Conservation (phyloP, 2,113 vertebrate genomes). For the Eptatretus burgeri region DNA sequence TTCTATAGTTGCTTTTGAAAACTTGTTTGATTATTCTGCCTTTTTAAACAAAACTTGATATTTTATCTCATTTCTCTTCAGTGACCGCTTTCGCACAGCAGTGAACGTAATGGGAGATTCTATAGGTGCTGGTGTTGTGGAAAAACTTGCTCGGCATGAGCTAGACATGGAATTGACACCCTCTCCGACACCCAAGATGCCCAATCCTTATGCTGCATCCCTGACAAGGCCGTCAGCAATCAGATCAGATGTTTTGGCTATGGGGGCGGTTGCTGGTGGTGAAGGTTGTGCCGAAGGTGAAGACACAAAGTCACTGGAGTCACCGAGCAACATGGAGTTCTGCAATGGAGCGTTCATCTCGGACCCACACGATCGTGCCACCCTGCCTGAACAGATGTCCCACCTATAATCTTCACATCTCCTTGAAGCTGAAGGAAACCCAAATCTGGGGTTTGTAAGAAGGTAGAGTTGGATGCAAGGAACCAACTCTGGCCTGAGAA, state of each 20-base stretch:
- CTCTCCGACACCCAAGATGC: conserved; percentile 42
- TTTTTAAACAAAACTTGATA: not conserved
- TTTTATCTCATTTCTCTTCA: conserved; percentile 12
- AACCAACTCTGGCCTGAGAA: no score
- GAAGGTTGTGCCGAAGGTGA: not conserved
- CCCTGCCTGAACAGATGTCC: conserved; percentile 5
- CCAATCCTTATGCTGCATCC: conserved; percentile 43
- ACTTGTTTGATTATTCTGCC: not conserved
- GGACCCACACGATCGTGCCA: not conserved
- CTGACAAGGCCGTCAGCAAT: not conserved
- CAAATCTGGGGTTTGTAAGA: no score
- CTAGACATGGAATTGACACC: conserved; percentile 47
- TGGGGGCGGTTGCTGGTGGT: not conserved
- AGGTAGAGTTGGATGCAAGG: no score
- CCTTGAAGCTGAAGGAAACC: no score
- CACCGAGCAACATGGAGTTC: conserved; percentile 5
- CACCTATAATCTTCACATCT: not conserved
- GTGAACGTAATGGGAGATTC: conserved; percentile 86
- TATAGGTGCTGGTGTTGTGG: conserved; percentile 60
- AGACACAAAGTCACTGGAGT: not conserved
- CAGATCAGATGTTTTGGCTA: not conserved
- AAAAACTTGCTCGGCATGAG: conserved; percentile 63
- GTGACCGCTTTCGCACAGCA: conserved; percentile 86
- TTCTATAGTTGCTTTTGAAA: conserved; percentile 6
- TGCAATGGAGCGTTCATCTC: conserved; percentile 1